Conservation (phyloP, 2,113 vertebrate species). For the Hemiprocne comata region DNA sequence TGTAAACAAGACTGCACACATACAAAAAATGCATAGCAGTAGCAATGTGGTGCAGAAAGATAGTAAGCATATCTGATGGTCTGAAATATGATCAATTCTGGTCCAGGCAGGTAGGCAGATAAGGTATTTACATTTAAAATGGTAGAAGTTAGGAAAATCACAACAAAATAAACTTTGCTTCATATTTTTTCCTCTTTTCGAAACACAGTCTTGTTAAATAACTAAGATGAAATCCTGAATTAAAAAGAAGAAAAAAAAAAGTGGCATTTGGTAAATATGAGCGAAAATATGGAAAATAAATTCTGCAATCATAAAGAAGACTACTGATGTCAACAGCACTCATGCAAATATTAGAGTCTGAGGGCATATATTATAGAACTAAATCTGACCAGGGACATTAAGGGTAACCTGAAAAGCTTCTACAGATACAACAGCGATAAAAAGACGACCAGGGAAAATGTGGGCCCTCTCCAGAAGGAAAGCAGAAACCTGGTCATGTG, state of each 20-base stretch:
- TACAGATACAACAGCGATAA: no score
- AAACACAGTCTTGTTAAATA: not conserved
- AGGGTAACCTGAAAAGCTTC: no score
- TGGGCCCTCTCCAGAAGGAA: no score
- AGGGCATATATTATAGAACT: not conserved
- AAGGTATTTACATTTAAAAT: not conserved
- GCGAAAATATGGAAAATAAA: not conserved
- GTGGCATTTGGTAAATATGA: not conserved
- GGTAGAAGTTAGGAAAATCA: not conserved
- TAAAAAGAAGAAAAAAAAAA: not conserved
- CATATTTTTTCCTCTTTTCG: not conserved
- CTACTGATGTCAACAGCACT: not conserved
- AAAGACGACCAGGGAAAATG: no score
- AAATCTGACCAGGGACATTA: no score
- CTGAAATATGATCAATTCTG: conserved; percentile 8
- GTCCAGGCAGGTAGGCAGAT: not conserved
- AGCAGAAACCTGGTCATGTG: no score
- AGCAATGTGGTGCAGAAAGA: conserved; percentile 20
- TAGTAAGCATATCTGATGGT: conserved; percentile 16
- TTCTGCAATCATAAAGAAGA: not conserved
- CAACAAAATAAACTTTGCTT: not conserved
- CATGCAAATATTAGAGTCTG: not conserved
- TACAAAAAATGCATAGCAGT: not conserved
- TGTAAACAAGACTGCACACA: conserved; percentile 1
- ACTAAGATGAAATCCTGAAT: not conserved